Conservation (phyloP, 2,797 vertebrate species). For the Scolopax bukidnonensis region DNA sequence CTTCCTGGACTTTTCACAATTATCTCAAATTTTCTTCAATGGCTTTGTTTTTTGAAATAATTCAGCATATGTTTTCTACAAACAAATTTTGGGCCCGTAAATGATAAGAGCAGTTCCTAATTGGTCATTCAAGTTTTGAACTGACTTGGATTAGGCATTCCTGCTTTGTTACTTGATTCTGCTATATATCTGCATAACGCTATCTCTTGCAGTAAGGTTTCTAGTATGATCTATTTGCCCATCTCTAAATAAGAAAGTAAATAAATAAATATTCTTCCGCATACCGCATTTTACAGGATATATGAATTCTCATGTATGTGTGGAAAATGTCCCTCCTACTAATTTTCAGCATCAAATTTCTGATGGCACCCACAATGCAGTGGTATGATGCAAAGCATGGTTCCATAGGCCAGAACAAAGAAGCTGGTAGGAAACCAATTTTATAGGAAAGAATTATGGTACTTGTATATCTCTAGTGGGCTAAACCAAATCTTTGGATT, state of each 20-base stretch:
- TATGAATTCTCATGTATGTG: not conserved
- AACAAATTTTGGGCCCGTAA: not conserved
- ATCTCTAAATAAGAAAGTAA: not conserved
- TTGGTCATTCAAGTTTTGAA: not conserved
- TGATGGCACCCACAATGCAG: not conserved
- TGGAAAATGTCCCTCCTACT: not conserved
- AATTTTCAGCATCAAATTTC: not conserved
- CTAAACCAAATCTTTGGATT: not conserved
- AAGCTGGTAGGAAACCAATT: not conserved
- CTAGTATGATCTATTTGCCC: not conserved
- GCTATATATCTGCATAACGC: not conserved
- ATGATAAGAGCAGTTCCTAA: not conserved
- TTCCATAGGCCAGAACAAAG: not conserved
- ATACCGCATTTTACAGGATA: not conserved
- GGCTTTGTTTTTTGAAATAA: not conserved
- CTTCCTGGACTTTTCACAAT: not conserved
- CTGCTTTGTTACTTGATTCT: not conserved
- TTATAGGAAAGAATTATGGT: not conserved
- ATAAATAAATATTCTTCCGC: not conserved
- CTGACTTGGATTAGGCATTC: not conserved
- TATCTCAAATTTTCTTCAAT: not conserved
- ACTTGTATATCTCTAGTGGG: not conserved
- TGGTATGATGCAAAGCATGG: fast-evolving
- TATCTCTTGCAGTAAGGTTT: not conserved
- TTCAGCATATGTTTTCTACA: not conserved